Conservation (phyloP, 2,113 vertebrate species). For the Bos javanicus region DNA sequence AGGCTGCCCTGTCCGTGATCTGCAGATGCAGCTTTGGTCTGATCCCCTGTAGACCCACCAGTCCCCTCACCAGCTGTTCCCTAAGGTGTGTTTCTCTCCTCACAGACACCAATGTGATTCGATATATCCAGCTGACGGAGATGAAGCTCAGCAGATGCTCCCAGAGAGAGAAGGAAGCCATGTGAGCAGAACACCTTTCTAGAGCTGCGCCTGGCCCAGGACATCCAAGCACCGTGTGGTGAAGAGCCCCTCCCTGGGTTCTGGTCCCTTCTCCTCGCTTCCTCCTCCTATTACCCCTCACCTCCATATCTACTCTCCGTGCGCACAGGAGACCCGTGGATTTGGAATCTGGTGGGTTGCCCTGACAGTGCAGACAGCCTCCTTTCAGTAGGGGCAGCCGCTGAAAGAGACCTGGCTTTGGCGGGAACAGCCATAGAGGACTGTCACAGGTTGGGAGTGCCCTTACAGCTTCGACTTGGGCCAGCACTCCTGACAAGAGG, state of each 20-base stretch:
- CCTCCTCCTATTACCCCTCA: constrained; percentile 7
- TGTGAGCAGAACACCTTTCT: constrained; percentile 80
- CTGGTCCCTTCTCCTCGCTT: constrained; percentile 66
- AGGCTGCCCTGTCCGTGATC: not conserved
- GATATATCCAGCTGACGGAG: constrained; percentile 99
- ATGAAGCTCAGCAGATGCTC: constrained; percentile 97
- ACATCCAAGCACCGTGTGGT: constrained; percentile 70
- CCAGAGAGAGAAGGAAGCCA: constrained; percentile 93
- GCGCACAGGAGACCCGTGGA: constrained; percentile 54
- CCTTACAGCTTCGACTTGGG: not conserved
- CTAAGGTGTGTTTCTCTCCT: constrained; percentile 61
- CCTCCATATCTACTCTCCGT: constrained; percentile 58
- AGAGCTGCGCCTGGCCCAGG: constrained; percentile 55
- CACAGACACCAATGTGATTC: constrained; percentile 97
- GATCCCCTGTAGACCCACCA: not conserved
- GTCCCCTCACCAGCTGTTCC: not conserved
- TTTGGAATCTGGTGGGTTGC: constrained; percentile 57
- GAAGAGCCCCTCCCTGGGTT: constrained; percentile 4
- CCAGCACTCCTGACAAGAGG: not conserved
- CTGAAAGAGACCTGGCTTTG: not conserved
- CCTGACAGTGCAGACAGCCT: constrained; percentile 22
- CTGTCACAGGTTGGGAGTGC: not conserved
- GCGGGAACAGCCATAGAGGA: not conserved
- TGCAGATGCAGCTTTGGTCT: not conserved
- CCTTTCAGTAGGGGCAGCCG: constrained; percentile 26